These are phyloP conservation scores for Ptychoptera albimana DNA, from an alignment of 2,888 invertebrate genomes.

Conservation along the genomic window DNA sequence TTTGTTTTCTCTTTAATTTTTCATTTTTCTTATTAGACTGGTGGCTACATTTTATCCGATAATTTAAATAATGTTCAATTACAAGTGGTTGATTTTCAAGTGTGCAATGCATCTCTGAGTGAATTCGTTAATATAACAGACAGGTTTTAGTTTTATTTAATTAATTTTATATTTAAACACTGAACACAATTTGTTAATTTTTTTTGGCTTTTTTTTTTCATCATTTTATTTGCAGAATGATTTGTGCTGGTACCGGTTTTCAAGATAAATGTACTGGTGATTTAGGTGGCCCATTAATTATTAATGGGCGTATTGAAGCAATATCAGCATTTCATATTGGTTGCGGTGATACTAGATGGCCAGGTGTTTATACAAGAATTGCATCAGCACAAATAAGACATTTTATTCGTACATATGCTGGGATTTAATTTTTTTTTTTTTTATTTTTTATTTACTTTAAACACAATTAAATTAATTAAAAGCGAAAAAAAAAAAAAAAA, in stretches of 20 bases:
- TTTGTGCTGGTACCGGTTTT: conserved; percentile 9
- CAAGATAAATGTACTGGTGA: conserved; percentile 10
- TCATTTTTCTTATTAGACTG: neutral
- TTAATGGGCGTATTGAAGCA: conserved; percentile 1
- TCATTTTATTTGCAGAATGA: conserved; percentile 5
- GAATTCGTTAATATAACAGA: conserved; percentile 7
- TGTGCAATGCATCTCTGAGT: conserved; percentile 4
- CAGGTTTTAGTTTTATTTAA: conserved; percentile 4
- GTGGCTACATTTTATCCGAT: conserved; percentile 4
- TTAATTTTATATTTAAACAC: too few relatives aligned
- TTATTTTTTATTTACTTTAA: too few relatives aligned
- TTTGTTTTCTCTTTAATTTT: too few relatives aligned
- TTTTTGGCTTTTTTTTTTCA: neutral
- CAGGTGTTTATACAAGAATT: conserved; percentile 9
- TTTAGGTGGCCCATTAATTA: conserved; percentile 9
- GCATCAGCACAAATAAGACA: conserved; percentile 1
- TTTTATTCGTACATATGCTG: too few relatives aligned
- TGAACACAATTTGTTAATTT: neutral
- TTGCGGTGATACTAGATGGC: conserved; percentile 8
- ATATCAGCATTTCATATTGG: conserved; percentile 6
- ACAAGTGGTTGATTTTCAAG: too few relatives aligned
- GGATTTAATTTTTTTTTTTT: too few relatives aligned
- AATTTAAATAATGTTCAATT: neutral
- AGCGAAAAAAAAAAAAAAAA: too few relatives aligned
- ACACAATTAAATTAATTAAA: too few relatives aligned